Evolutionary conservation across 2,797 vertebrate species (phyloP).

Genomic region (Calcarius lapponicus): DNA sequence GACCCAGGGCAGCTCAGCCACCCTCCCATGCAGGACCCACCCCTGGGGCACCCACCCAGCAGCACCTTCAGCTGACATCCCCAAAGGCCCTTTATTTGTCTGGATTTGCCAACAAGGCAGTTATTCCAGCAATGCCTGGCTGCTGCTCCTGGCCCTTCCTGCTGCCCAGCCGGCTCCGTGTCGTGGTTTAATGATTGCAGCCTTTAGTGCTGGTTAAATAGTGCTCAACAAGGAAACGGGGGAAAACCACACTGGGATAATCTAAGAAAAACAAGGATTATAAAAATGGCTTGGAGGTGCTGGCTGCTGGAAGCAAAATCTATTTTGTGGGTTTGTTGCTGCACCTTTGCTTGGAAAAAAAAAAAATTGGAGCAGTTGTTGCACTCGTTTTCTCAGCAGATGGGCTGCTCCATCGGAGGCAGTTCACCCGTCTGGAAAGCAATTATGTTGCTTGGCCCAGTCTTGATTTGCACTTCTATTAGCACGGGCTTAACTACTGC

Average conservation of each 20-base stretch:
- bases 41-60: background rate
- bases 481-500: background rate
- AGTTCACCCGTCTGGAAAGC: background rate
- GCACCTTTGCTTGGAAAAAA: conserved; percentile 18
- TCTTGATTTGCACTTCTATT: conserved; percentile 29
- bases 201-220: conserved; percentile 40
- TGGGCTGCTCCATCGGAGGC: background rate
- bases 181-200: conserved; percentile 5
- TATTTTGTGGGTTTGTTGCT: conserved; percentile 29
- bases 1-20: background rate
- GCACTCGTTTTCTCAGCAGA: conserved; percentile 21
- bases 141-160: background rate
- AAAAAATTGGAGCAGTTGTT: background rate
- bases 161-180: background rate
- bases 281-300: background rate
- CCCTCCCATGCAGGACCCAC: background rate
- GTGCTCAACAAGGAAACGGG: background rate
- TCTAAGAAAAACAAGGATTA: conserved; percentile 48
- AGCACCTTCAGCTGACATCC: background rate
- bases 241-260: conserved; percentile 51
- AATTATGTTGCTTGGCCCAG: background rate
- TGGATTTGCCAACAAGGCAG: background rate
- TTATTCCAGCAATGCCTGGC: background rate
- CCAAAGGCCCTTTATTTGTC: background rate
- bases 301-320: conserved; percentile 26